These are phyloP conservation scores for Epizoanthus illoricatus DNA, from an alignment of 92 coral and sea anemone genomes.

Conservation along the genomic window DNA sequence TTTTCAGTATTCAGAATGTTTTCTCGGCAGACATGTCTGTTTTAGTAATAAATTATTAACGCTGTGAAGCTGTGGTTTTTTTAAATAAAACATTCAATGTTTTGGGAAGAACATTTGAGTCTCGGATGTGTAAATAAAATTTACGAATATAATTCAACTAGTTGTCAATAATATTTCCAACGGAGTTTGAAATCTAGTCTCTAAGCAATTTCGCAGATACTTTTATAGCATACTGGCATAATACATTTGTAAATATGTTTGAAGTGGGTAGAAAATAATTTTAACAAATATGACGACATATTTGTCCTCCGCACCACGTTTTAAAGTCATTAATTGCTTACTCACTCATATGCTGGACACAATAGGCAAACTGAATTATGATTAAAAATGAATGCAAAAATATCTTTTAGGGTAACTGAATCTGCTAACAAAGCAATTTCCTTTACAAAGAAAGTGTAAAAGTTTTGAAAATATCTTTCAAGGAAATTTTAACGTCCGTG, in stretches of 20 bases:
- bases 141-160: neutral
- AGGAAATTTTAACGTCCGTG: no score
- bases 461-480: no score
- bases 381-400: no score
- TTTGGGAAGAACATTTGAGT: constrained; percentile 6
- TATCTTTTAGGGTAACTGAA: no score
- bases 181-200: neutral
- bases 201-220: neutral
- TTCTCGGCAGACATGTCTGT: constrained; percentile 15
- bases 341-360: no score
- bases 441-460: no score
- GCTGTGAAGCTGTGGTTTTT: constrained; percentile 32
- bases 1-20: neutral
- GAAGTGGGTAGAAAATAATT: neutral
- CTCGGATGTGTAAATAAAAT: constrained; percentile 2
- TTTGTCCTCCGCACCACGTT: neutral
- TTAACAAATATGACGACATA: neutral
- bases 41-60: constrained; percentile 24
- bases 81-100: constrained; percentile 23
- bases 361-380: no score
- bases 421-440: no score
- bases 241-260: neutral
- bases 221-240: neutral
- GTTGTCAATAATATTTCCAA: neutral
- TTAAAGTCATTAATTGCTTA: neutral